phyloP scores from a whole-genome alignment of 2,113 vertebrate genomes.

The Mixornis gularis region DNA sequence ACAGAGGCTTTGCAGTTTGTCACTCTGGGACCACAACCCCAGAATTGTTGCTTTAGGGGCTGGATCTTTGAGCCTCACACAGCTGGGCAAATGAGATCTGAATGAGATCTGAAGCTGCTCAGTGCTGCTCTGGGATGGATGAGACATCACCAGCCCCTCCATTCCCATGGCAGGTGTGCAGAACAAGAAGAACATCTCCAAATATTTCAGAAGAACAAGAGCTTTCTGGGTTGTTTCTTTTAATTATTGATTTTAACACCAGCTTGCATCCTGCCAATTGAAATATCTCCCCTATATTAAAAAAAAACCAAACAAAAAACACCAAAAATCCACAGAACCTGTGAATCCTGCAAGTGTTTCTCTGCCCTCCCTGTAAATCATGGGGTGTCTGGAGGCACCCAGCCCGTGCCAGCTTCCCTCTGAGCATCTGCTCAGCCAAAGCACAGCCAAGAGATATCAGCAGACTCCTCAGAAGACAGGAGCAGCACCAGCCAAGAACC shows the following conservation, averaged over 20 bases:
- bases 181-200: background rate
- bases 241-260: background rate
- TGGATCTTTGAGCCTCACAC: background rate
- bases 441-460: conserved; percentile 8
- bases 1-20: background rate
- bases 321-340: background rate
- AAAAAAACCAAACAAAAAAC: background rate
- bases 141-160: background rate
- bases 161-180: background rate
- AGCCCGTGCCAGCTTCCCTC: background rate
- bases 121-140: background rate
- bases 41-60: background rate
- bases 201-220: background rate
- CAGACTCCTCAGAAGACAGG: background rate
- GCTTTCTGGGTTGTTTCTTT: background rate
- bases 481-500: background rate
- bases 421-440: conserved; percentile 18
- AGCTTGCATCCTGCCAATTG: background rate
- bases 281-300: background rate
- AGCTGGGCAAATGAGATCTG: background rate
- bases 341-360: background rate
- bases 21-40: background rate
- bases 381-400: background rate
- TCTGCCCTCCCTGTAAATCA: background rate
- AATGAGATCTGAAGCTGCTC: background rate